Evolutionary conservation across 2,888 invertebrate species (phyloP).

Genomic region (Hecatera dysodea): DNA sequence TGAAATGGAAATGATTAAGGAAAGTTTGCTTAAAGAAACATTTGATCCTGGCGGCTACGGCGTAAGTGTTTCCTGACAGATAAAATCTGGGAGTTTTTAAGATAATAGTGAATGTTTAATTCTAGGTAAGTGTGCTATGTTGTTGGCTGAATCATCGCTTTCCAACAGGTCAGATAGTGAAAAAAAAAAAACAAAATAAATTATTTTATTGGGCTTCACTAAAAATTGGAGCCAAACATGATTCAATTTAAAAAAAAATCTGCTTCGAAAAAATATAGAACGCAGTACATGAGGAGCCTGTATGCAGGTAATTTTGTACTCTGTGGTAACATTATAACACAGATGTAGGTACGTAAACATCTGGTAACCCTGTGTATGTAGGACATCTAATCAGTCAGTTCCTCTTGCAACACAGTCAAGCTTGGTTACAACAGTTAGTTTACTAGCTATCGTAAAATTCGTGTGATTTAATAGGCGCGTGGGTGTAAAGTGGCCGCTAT

Average conservation of each 20-base stretch:
- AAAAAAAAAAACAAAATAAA: too few species aligned
- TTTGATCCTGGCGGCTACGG: too few species aligned
- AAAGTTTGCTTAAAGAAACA: not conserved
- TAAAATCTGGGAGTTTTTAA: too few species aligned
- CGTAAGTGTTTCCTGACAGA: too few species aligned
- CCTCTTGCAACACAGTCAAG: constrained; percentile 77
- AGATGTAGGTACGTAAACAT: constrained; percentile 11
- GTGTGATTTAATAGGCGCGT: constrained; percentile 69
- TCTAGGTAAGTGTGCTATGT: too few species aligned
- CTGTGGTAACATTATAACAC: constrained; percentile 16
- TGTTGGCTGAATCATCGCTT: too few species aligned
- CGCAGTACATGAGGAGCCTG: not conserved
- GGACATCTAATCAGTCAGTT: constrained; percentile 77
- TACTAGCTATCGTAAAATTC: constrained; percentile 67
- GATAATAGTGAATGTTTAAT: too few species aligned
- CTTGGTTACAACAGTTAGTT: constrained; percentile 65
- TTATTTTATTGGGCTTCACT: too few species aligned
- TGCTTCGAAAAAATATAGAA: not conserved
- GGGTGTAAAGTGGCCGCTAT: constrained; percentile 62
- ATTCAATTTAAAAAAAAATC: too few species aligned
- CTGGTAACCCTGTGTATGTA: constrained; percentile 69
- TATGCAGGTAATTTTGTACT: not conserved
- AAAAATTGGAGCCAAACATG: too few species aligned
- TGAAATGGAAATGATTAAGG: not conserved
- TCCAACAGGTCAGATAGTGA: too few species aligned